A percentile compares a stretch with the other conserved stretches of the same genome.
These are phyloP conservation scores for Microplitis mediator DNA, from an alignment of 1,140 invertebrate species.

Conservation along the genomic window DNA sequence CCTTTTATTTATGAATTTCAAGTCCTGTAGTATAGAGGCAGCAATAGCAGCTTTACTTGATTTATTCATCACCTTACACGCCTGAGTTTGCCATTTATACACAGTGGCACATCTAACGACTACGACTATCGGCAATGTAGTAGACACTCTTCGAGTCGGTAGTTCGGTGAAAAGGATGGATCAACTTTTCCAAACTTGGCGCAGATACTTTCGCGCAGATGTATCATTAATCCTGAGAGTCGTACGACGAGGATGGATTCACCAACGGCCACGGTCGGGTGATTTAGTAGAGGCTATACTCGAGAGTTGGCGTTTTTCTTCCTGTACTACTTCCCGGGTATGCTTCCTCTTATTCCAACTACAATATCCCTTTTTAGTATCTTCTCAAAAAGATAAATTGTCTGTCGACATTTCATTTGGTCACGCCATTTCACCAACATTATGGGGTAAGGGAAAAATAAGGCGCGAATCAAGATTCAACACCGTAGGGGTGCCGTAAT, in stretches of 20 bases:
- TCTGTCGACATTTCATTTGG: not conserved
- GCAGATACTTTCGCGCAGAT: conserved; percentile 36
- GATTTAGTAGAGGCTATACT: conserved; percentile 16
- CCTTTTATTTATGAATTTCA: no score
- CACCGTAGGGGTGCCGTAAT: not conserved
- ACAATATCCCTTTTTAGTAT: conserved; percentile 12
- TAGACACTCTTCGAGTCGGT: not conserved
- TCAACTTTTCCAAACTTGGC: conserved; percentile 38
- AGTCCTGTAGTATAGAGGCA: no score
- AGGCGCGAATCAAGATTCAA: conserved; percentile 13
- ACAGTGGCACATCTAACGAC: conserved; percentile 1
- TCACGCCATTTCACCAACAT: not conserved
- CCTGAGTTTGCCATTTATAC: conserved; percentile 36
- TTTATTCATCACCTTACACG: conserved; percentile 39
- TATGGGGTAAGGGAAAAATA: not conserved
- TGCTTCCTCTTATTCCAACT: not conserved
- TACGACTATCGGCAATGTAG: not conserved
- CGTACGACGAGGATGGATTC: conserved; percentile 4
- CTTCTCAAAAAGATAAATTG: conserved; percentile 18
- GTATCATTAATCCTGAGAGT: conserved; percentile 40
- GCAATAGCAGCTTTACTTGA: conserved; percentile 25
- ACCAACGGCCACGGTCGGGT: not conserved
- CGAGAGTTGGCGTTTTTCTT: conserved; percentile 20
- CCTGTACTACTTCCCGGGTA: not conserved
- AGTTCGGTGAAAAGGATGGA: conserved; percentile 29